Evolutionary conservation across 2,888 invertebrate genomes (phyloP).

Genomic region (Aphidius colemani): DNA sequence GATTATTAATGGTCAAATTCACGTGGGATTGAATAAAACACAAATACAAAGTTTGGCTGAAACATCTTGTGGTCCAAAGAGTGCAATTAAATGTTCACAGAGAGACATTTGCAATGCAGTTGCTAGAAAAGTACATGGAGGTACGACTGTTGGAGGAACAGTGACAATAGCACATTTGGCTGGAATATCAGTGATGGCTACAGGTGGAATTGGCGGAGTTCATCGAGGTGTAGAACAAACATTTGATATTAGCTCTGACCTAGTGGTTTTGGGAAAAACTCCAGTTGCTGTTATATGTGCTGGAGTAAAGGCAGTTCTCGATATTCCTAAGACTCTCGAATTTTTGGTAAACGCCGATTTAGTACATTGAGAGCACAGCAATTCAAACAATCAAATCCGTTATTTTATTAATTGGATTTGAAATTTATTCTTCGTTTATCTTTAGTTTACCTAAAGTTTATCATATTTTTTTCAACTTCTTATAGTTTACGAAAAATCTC

Average conservation of each 20-base stretch:
- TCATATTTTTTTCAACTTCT: too few species aligned
- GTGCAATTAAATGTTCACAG: conserved; percentile 81
- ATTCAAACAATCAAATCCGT: too few species aligned
- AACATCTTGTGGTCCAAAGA: conserved; percentile 35
- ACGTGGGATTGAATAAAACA: conserved; percentile 73
- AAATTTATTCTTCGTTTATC: too few species aligned
- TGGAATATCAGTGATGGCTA: conserved; percentile 90
- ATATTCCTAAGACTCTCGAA: conserved; percentile 92
- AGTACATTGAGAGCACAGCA: background rate
- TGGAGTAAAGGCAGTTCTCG: conserved; percentile 96
- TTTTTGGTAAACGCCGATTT: conserved; percentile 69
- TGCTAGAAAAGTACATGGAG: conserved; percentile 76
- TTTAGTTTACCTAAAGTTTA: too few species aligned
- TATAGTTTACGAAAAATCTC: too few species aligned
- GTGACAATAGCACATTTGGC: conserved; percentile 81
- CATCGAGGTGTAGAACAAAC: conserved; percentile 86
- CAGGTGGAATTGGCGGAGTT: conserved; percentile 94
- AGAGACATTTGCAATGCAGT: conserved; percentile 81
- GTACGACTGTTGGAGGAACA: conserved; percentile 96
- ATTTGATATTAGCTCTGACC: conserved; percentile 93
- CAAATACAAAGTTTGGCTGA: conserved; percentile 72
- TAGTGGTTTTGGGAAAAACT: conserved; percentile 86
- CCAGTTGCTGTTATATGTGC: conserved; percentile 91
- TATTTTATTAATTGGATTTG: too few species aligned
- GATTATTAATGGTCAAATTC: conserved; percentile 80